Conservation (phyloP, 2,113 vertebrate species). For the Zosterops pallidus region DNA sequence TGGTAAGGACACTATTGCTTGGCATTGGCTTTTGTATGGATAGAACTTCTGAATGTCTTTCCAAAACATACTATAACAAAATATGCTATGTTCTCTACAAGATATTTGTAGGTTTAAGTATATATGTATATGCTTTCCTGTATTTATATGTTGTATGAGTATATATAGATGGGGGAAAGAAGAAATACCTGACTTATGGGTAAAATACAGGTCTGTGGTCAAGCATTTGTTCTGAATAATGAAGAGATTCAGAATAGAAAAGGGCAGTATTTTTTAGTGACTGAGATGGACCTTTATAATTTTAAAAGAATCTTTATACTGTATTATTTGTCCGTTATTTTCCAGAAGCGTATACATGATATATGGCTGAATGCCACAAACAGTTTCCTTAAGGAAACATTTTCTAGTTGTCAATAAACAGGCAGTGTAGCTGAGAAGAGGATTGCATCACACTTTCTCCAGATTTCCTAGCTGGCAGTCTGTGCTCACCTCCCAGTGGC, state of each 20-base stretch:
- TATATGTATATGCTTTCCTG: background rate
- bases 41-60: background rate
- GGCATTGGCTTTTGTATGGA: background rate
- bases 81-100: background rate
- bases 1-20: background rate
- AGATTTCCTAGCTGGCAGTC: background rate
- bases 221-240: background rate
- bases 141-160: background rate
- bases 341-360: background rate
- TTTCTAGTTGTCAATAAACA: background rate
- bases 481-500: background rate
- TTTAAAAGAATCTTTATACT: background rate
- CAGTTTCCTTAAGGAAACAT: background rate
- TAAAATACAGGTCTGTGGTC: background rate
- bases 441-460: background rate
- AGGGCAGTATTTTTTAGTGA: background rate
- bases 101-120: background rate
- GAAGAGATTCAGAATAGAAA: background rate
- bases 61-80: background rate
- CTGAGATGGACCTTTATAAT: background rate
- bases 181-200: background rate
- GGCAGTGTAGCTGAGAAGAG: background rate
- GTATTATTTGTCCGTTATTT: background rate
- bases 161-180: background rate
- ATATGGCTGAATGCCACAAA: background rate